These are phyloP conservation scores for Meta bourneti DNA, from an alignment of 2,888 invertebrate genomes.

Conservation along the genomic window DNA sequence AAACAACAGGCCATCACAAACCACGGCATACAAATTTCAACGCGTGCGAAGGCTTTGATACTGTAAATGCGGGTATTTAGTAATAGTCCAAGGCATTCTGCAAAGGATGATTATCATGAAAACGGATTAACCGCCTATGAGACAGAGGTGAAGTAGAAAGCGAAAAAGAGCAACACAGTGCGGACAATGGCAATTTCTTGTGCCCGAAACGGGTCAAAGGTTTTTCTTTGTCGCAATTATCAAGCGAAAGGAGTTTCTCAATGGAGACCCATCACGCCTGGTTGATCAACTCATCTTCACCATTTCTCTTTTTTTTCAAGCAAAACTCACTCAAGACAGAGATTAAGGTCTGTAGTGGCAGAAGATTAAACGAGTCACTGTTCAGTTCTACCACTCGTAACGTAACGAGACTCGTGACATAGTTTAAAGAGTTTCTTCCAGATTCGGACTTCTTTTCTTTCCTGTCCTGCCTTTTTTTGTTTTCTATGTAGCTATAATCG, in stretches of 20 bases:
- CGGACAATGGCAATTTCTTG: conserved; percentile 56
- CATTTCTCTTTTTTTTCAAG: conserved; percentile 5
- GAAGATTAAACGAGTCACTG: conserved; percentile 52
- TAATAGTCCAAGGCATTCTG: neutral
- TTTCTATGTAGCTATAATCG: conserved; percentile 19
- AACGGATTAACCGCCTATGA: conserved; percentile 55
- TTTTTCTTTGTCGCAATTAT: conserved; percentile 51
- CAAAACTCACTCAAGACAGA: conserved; percentile 24
- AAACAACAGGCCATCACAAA: neutral
- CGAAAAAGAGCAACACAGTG: neutral
- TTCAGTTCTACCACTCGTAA: neutral
- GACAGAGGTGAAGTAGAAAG: conserved; percentile 19
- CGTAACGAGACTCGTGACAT: conserved; percentile 50
- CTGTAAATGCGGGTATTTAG: neutral
- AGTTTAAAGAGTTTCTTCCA: conserved; percentile 23
- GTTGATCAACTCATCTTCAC: conserved; percentile 30
- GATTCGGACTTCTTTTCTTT: neutral
- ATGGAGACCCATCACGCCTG: conserved; percentile 53
- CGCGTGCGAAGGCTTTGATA: neutral
- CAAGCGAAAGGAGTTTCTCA: conserved; percentile 43
- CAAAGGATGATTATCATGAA: conserved; percentile 42
- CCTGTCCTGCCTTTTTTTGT: conserved; percentile 17
- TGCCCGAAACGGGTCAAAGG: conserved; percentile 65
- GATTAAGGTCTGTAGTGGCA: conserved; percentile 58
- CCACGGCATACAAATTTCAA: too few relatives aligned